Conservation (phyloP, 1,140 invertebrate species). For the Achatina immaculata region DNA sequence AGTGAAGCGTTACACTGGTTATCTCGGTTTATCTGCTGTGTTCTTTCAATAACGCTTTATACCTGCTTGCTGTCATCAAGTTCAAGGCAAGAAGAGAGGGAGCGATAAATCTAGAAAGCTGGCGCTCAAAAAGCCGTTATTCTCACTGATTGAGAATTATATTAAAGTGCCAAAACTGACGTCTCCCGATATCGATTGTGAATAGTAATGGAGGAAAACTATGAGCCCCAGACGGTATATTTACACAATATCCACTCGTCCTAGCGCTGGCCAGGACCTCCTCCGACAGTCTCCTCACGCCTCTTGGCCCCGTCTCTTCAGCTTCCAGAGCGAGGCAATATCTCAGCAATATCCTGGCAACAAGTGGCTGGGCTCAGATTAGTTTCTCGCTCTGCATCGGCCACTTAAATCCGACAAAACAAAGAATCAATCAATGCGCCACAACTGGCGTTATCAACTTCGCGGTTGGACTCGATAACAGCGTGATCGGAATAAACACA, state of each 20-base stretch:
- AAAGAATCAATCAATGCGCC: conserved; percentile 29
- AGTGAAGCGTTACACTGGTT: too few relatives aligned
- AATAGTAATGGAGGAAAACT: conserved; percentile 29
- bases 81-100: neutral
- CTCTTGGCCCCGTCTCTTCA: neutral
- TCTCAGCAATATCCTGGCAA: conserved; percentile 29
- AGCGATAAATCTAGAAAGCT: neutral
- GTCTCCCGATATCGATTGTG: conserved; percentile 27
- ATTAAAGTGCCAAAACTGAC: conserved; percentile 37
- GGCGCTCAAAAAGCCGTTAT: conserved; percentile 17
- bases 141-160: conserved; percentile 25
- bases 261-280: neutral
- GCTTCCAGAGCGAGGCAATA: neutral
- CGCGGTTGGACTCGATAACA: conserved; percentile 8
- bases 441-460: conserved; percentile 13
- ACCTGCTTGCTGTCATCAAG: neutral
- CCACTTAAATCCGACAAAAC: conserved; percentile 25
- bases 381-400: conserved; percentile 16
- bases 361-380: conserved; percentile 22
- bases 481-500: neutral
- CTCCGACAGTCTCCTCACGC: conserved; percentile 7
- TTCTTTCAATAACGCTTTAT: neutral
- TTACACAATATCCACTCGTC: conserved; percentile 28
- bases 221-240: conserved; percentile 24
- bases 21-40: neutral